Evolutionary conservation across 2,113 vertebrate species (phyloP), one percentile per base, ranked within the genome.

Genomic region (Chinchilla lanigera): DNA sequence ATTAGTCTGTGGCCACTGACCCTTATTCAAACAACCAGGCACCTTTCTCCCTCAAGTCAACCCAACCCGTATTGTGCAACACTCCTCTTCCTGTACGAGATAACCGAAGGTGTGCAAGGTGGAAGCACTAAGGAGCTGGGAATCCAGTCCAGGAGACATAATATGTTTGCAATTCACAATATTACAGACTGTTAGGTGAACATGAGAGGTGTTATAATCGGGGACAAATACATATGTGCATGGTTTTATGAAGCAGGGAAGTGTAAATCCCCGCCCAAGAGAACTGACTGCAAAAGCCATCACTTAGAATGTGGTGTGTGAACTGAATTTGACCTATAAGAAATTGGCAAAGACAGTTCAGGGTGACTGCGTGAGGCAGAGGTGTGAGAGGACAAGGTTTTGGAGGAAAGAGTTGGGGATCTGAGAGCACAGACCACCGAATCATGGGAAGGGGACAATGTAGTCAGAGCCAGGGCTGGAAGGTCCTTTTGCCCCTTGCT

Each of bases 361-460:
- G 9, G 65, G 44, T 11, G 14, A 1, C 33, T 56, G 8, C 2
- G 0, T 30, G 0, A 3, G 58, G 10, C 63, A 56, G 60, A 30
- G 16, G 10, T 38, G 7, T 28, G 1, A 52, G 75, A 24, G 52
- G 65, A 7, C 60, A n/a, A 50, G 1, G 20, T 13, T 82, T 50
- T 75, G 44, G 17, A 58, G 13, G 65, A 13, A 38, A 73, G 17
- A 7, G 1, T 12, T 4, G 19, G 33, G 30, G 26, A 2, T 12
- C 13, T 17, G 5, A 38, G 28, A 50, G 4, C n/a, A 26, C 12
- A 41, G 44, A 71, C 13, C 26, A 35, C 16, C 13, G 28, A 19
- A 3, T 50, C 4, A 60, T 58, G 17, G 13, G 19, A 19, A 22
- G 0, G 0, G 80, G 28, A 17, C 28, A 8, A 16, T 0, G 3